phyloP scores from a whole-genome alignment of 1,140 invertebrate genomes.

The Harpegnathos saltator region DNA sequence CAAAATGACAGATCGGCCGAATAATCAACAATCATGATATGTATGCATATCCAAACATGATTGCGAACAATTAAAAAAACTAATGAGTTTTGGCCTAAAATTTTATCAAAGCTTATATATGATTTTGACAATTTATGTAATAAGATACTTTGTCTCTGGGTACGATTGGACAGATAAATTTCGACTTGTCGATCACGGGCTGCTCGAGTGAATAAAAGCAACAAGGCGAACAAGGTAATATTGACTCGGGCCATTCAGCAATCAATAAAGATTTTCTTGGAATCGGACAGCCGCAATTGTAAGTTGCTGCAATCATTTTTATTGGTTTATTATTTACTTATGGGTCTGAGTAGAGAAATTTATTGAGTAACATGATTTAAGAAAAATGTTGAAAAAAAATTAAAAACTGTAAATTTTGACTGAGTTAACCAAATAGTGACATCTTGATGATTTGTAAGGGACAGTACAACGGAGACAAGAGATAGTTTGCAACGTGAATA shows the following conservation, averaged over 20 bases:
- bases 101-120: background rate
- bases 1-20: no score
- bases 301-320: constrained; percentile 73
- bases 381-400: background rate
- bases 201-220: background rate
- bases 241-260: background rate
- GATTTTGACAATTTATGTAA: constrained; percentile 1
- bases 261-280: background rate
- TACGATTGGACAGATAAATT: no score
- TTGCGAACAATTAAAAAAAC: no score
- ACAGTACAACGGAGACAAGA: no score
- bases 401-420: background rate
- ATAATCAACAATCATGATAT: no score
- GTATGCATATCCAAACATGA: no score
- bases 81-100: no score
- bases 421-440: constrained; percentile 3
- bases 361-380: constrained; percentile 24
- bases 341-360: background rate
- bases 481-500: background rate
- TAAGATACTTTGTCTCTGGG: background rate
- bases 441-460: constrained; percentile 9
- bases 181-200: no score
- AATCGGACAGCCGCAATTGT: constrained; percentile 72
- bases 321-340: background rate
- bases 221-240: constrained; percentile 27